A percentile compares a stretch with the other conserved stretches of the same genome.
Conservation (phyloP, 2,888 invertebrate species). For the Athripsodes cinereus region DNA sequence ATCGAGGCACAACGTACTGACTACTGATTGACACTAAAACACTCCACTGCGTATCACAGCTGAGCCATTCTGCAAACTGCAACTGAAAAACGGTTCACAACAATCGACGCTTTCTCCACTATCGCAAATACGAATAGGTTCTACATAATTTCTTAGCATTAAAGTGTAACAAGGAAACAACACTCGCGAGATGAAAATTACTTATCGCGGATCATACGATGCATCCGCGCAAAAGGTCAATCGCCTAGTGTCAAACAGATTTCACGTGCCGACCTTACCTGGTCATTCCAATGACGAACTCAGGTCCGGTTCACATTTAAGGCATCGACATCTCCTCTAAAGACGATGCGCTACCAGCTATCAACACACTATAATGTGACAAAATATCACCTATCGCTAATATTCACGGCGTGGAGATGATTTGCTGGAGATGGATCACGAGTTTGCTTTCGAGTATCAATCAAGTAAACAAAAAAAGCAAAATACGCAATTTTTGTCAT, state of each 20-base stretch:
- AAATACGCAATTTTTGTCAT: too few species aligned
- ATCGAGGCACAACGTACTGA: not conserved
- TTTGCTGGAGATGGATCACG: too few species aligned
- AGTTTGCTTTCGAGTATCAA: too few species aligned
- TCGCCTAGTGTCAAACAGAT: conserved; percentile 21
- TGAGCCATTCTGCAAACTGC: not conserved
- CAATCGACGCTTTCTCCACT: not conserved
- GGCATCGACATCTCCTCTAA: too few species aligned
- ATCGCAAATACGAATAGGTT: not conserved
- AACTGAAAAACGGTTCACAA: not conserved
- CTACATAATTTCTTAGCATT: not conserved
- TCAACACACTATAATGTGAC: too few species aligned
- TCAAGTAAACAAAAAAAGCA: too few species aligned
- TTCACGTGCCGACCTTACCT: conserved; percentile 24
- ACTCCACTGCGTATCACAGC: not conserved
- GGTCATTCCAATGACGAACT: conserved; percentile 20
- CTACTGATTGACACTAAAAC: not conserved
- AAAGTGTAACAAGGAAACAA: not conserved
- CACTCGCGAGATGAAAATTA: not conserved
- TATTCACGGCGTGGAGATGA: too few species aligned
- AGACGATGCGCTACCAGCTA: too few species aligned
- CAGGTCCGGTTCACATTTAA: conserved; percentile 18
- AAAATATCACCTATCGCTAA: too few species aligned
- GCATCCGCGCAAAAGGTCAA: conserved; percentile 21
- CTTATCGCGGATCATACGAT: conserved; percentile 6